Evolutionary conservation across 2,797 vertebrate species (phyloP).

Genomic region (Hippocampus kuda): DNA sequence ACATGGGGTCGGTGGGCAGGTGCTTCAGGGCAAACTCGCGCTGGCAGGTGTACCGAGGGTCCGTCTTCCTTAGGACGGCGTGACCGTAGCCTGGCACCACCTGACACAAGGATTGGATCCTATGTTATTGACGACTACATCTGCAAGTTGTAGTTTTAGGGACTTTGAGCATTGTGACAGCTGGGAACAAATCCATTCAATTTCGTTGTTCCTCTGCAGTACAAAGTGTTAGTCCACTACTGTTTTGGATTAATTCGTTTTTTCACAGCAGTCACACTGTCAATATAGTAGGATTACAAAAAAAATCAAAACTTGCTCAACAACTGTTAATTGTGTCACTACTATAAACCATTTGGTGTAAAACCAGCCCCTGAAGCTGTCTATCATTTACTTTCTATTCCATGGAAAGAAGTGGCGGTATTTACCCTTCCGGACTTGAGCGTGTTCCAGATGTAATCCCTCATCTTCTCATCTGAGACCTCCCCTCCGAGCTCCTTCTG

Average conservation of each 20-base stretch:
- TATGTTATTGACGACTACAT: background rate
- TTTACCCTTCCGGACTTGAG: slow-evolving; percentile 92
- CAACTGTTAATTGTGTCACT: too few relatives aligned
- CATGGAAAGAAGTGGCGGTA: background rate
- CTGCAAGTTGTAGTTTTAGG: background rate
- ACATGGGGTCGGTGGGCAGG: slow-evolving; percentile 89
- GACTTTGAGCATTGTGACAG: too few relatives aligned
- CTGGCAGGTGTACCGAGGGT: slow-evolving; percentile 91
- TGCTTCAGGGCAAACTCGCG: slow-evolving; percentile 93
- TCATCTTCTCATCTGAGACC: slow-evolving; percentile 86
- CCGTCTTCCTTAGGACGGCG: slow-evolving; percentile 91
- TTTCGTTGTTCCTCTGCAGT: background rate
- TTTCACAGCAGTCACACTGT: background rate
- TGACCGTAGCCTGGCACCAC: slow-evolving; percentile 94
- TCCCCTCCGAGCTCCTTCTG: slow-evolving; percentile 93
- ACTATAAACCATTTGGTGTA: background rate
- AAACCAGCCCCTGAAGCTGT: background rate
- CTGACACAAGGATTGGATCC: slow-evolving; percentile 43
- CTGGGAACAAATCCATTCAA: background rate
- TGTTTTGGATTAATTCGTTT: background rate
- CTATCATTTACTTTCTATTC: background rate
- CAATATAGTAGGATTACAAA: too few relatives aligned
- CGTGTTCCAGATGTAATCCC: slow-evolving; percentile 97
- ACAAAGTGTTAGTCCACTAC: background rate
- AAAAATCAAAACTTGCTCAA: too few relatives aligned